Percentiles rank a stretch among this genome's conserved stretches.
Evolutionary conservation across 2,888 invertebrate genomes (phyloP).

Genomic region (Platerodrilus igneus): DNA sequence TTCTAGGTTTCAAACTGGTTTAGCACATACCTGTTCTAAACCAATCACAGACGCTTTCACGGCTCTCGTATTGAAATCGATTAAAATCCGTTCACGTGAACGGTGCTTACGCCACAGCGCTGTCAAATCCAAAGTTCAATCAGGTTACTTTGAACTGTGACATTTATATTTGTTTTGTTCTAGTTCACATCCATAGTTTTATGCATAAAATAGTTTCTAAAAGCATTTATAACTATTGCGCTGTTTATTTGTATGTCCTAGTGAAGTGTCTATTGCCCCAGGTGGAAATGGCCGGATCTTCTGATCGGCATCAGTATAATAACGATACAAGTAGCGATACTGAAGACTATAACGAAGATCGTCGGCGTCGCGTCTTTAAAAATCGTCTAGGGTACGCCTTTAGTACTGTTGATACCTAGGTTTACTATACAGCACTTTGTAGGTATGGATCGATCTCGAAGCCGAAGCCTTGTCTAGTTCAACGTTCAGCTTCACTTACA

Average conservation of each 20-base stretch:
- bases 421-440: constrained; percentile 25
- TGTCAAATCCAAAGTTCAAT: too few species aligned
- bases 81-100: too few species aligned
- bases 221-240: constrained; percentile 40
- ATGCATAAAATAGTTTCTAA: constrained; percentile 46
- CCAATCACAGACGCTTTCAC: too few species aligned
- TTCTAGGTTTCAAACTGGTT: too few species aligned
- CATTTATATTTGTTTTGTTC: constrained; percentile 2
- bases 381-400: constrained; percentile 60
- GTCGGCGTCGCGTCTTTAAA: constrained; percentile 62
- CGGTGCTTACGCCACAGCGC: too few species aligned
- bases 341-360: constrained; percentile 79
- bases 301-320: constrained; percentile 43
- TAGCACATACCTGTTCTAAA: too few species aligned
- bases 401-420: neutral
- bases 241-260: constrained; percentile 42
- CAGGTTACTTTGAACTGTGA: neutral
- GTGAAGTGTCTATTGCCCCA: constrained; percentile 43
- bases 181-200: constrained; percentile 8
- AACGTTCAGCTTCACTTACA: constrained; percentile 51
- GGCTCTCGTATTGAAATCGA: too few species aligned
- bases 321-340: constrained; percentile 73
- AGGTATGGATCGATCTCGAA: constrained; percentile 60
- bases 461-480: constrained; percentile 62
- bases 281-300: constrained; percentile 44